Base-by-base conservation (phyloP, 2,113 vertebrate genomes). In the Tyrannus savana region DNA sequence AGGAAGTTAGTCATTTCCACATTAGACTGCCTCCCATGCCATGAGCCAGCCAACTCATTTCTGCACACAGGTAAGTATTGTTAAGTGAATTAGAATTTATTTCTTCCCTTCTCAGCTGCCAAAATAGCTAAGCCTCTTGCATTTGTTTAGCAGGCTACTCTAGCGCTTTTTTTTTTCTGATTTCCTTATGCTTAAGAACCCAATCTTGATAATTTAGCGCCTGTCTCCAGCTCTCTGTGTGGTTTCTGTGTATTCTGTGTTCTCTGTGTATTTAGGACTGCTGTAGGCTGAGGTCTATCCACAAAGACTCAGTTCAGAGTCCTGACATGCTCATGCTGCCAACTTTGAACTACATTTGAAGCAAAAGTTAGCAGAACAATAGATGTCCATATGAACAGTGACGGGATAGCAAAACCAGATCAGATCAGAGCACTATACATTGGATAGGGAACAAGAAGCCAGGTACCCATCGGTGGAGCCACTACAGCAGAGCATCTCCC, bases 1-100 rank as follows among this genome's bases (percentile, higher is more conserved):
- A 83, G 87, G 95, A 96, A 95, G 87, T 95, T 85, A 85, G 73
- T 93, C 91, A 96, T 90, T 96, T 95, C 95, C 95, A 85, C 42
- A 13, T 56, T 24, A 87, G 46, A 62, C 42, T 22, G 44, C 33
- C 82, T 85, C 81, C 74, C 84, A 84, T 81, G 62, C 66, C 74
- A 72, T 33, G 28, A 89, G 67, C 80, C 73, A 93, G 67, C 66
- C 84, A 95, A 81, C 37, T 53, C 78, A 79, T 76, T 94, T 85
- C 91, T 94, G 41, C 37, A 87, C 1, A 58, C 84, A 97, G 91
- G 93, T 96, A 89, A 76, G 74, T 66, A 96, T 87, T 95, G 89
- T 96, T 94, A 87, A 93, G 33, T 30, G 58, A 92, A 79, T 82
- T 46, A 79, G 62, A 87, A 95, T 95, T 96, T 95, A 87, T 82